Conservation (phyloP, 2,797 vertebrate species). For the Chelonia mydas region DNA sequence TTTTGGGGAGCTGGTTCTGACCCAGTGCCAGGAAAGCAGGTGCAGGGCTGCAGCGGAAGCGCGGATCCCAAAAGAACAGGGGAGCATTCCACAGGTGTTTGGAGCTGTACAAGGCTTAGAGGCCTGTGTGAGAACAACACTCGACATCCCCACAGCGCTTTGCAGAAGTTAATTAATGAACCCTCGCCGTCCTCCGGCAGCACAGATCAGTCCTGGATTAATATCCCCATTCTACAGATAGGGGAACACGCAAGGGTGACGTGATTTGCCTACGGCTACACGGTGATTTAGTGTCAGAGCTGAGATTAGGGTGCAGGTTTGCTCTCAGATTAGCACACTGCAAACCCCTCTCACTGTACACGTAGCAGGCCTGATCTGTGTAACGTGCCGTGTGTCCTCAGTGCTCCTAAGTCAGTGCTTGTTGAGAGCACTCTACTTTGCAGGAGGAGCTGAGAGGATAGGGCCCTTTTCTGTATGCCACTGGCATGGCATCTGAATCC, state of each 20-base stretch:
- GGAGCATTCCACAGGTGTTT: background rate
- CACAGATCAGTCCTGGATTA: background rate
- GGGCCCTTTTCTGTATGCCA: background rate
- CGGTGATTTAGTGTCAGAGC: background rate
- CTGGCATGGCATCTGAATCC: background rate
- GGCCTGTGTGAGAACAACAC: background rate
- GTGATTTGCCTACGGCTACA: background rate
- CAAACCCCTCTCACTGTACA: background rate
- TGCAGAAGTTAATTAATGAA: background rate
- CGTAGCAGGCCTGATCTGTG: background rate
- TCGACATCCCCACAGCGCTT: background rate
- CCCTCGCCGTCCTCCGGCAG: background rate
- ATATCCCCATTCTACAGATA: too few relatives aligned
- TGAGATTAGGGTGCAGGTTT: background rate
- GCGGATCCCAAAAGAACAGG: background rate
- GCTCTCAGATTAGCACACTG: background rate
- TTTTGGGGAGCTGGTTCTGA: background rate
- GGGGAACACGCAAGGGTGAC: too few relatives aligned
- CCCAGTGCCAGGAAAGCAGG: background rate
- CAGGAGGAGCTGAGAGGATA: background rate
- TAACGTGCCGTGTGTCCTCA: background rate
- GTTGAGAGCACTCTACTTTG: background rate
- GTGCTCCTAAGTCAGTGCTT: background rate
- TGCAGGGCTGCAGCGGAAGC: background rate
- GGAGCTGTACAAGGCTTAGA: background rate